Percentiles rank a stretch among this genome's conserved stretches.
Conservation (phyloP, 2,113 vertebrate genomes). For the Lota lota region DNA sequence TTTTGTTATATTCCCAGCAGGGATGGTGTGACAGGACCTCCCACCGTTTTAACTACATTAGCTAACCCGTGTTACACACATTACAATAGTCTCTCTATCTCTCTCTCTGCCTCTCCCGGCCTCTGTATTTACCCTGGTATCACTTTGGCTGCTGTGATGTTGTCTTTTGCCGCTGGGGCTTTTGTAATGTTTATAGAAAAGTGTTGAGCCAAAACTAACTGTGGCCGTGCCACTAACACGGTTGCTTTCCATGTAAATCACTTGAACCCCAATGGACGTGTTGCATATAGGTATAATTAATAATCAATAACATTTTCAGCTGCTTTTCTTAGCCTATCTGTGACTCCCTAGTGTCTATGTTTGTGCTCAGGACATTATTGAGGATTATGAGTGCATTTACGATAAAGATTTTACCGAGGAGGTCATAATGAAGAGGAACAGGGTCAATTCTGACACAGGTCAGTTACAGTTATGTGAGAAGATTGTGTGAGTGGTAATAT, state of each 20-base stretch:
- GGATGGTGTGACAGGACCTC: background rate
- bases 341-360: slow-evolving; percentile 32
- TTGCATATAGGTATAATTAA: slow-evolving; percentile 44
- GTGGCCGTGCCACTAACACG: slow-evolving; percentile 40
- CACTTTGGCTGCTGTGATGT: slow-evolving; percentile 43
- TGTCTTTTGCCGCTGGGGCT: slow-evolving; percentile 40
- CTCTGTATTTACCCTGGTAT: slow-evolving; percentile 30
- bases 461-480: too few species aligned
- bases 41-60: background rate
- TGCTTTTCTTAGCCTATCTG: slow-evolving; percentile 35
- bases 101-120: slow-evolving; percentile 16
- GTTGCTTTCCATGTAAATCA: slow-evolving; percentile 58
- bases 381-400: background rate
- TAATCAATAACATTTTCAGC: slow-evolving; percentile 54
- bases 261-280: slow-evolving; percentile 23
- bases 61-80: background rate
- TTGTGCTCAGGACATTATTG: slow-evolving; percentile 10
- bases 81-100: background rate
- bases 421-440: too few species aligned
- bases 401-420: background rate
- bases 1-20: too few species aligned
- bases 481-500: too few species aligned
- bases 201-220: slow-evolving; percentile 52
- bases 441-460: too few species aligned
- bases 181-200: slow-evolving; percentile 56